A percentile compares a stretch with the other conserved stretches of the same genome.
Evolutionary conservation across 2,888 invertebrate species (phyloP).

Genomic region (Orthonevra nobilis): DNA sequence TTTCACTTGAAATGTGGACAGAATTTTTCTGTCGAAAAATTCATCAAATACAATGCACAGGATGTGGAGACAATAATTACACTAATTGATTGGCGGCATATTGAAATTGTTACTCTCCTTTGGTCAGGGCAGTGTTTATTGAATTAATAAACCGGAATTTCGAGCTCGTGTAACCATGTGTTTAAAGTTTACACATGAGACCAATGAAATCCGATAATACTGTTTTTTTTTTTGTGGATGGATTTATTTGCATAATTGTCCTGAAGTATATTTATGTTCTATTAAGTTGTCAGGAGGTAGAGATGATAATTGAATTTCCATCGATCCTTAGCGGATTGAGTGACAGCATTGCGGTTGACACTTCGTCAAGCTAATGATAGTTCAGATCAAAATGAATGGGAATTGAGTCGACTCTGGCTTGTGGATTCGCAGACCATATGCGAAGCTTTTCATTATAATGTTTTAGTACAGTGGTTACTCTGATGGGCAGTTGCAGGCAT

Average conservation of each 20-base stretch:
- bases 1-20: no score
- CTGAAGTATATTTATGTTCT: neutral
- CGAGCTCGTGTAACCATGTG: neutral
- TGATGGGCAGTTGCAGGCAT: no score
- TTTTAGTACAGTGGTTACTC: no score
- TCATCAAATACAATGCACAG: no score
- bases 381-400: slow-evolving; percentile 12
- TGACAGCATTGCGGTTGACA: slow-evolving; percentile 10
- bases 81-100: slow-evolving; percentile 17
- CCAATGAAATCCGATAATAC: no score
- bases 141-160: slow-evolving; percentile 5
- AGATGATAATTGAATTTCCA: no score
- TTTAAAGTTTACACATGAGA: no score
- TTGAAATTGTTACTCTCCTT: neutral
- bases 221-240: neutral
- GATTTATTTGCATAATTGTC: slow-evolving; percentile 7
- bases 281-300: neutral
- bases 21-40: no score
- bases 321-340: neutral
- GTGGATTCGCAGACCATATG: no score
- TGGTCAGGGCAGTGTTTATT: neutral
- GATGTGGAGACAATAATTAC: neutral
- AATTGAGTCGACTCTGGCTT: slow-evolving; percentile 9
- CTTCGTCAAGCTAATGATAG: slow-evolving; percentile 7
- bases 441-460: no score